Evolutionary conservation across 2,888 invertebrate genomes (phyloP).

Genomic region (Ethmia dodecea): DNA sequence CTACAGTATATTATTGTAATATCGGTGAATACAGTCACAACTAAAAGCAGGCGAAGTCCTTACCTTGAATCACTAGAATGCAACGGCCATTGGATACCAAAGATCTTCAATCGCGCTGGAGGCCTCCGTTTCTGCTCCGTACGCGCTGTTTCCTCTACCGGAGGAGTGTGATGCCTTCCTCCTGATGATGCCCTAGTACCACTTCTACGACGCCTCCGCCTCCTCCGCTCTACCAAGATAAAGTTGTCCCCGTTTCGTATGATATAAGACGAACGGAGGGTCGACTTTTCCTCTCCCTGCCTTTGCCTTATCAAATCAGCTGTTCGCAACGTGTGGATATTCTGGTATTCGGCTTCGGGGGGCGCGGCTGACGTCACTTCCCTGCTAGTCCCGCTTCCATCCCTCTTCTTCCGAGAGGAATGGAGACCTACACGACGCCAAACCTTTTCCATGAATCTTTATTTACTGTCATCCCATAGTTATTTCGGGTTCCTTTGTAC

Average conservation of each 20-base stretch:
- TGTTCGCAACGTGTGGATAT: slow-evolving; percentile 70
- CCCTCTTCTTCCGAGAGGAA: slow-evolving; percentile 77
- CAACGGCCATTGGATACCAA: slow-evolving; percentile 74
- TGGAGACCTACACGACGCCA: slow-evolving; percentile 77
- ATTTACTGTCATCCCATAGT: slow-evolving; percentile 73
- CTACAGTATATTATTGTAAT: no score
- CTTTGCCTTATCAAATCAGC: slow-evolving; percentile 72
- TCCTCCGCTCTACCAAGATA: slow-evolving; percentile 66
- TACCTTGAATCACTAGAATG: slow-evolving; percentile 73
- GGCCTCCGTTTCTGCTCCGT: slow-evolving; percentile 67
- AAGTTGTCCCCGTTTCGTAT: slow-evolving; percentile 73
- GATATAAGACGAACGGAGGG: slow-evolving; percentile 69
- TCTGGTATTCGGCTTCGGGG: slow-evolving; percentile 69
- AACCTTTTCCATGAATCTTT: slow-evolving; percentile 76
- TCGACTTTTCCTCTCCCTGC: slow-evolving; percentile 71
- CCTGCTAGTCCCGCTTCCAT: slow-evolving; percentile 70
- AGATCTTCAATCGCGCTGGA: slow-evolving; percentile 67
- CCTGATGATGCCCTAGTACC: slow-evolving; percentile 69
- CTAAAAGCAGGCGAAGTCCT: no score
- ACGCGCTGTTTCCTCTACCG: slow-evolving; percentile 59
- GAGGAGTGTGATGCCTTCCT: slow-evolving; percentile 64
- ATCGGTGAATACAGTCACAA: no score
- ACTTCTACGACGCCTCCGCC: slow-evolving; percentile 63
- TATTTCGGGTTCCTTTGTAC: slow-evolving; percentile 27
- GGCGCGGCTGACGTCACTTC: slow-evolving; percentile 61